Percentiles rank a stretch among this genome's conserved stretches.
Conservation (phyloP, 2,888 invertebrate genomes). For the Nomada lathburiana region DNA sequence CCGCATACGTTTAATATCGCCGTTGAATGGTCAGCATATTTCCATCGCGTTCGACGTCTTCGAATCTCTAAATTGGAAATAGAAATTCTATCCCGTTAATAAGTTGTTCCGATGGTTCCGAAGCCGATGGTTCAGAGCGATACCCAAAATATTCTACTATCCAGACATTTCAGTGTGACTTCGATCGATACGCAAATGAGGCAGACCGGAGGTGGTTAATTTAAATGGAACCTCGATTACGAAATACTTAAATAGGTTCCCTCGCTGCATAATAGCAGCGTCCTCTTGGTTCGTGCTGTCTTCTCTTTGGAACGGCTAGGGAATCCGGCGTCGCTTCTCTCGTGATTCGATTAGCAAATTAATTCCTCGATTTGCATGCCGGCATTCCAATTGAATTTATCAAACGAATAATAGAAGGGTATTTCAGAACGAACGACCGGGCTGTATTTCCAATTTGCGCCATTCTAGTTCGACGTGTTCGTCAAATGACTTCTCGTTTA, state of each 20-base stretch:
- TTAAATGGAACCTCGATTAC: constrained; percentile 44
- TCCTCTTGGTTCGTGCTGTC: constrained; percentile 22
- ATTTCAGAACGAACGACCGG: neutral
- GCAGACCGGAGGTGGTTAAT: constrained; percentile 6
- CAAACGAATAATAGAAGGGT: neutral
- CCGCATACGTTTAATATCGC: no score
- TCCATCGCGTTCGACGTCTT: no score
- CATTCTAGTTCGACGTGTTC: neutral
- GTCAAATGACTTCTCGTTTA: neutral
- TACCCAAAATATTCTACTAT: constrained; percentile 5
- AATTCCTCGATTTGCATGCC: constrained; percentile 9
- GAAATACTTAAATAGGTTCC: constrained; percentile 26
- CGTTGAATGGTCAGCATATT: no score
- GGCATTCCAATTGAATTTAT: neutral
- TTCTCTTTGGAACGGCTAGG: neutral
- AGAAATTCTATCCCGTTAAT: neutral
- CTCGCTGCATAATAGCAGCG: constrained; percentile 38
- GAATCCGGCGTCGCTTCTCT: constrained; percentile 24
- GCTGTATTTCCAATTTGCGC: neutral
- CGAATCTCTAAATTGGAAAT: neutral
- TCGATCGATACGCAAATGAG: constrained; percentile 37
- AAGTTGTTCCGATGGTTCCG: no score
- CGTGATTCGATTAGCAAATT: constrained; percentile 44
- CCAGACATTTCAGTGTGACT: constrained; percentile 1
- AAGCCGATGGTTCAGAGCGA: neutral